A percentile compares a stretch with the other conserved stretches of the same genome.
Conservation (phyloP, 2,888 invertebrate genomes). For the Microchrysa polita region DNA sequence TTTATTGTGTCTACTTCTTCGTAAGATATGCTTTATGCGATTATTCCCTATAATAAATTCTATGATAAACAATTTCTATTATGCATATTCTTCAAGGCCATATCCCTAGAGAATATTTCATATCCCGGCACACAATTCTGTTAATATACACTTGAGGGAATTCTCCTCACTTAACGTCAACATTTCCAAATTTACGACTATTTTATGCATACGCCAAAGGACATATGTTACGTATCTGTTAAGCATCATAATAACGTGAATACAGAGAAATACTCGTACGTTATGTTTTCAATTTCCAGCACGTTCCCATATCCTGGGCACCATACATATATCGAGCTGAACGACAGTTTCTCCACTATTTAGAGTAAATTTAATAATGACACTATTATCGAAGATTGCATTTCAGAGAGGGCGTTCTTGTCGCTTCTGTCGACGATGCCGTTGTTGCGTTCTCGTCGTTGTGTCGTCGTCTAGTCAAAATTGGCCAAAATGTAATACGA, state of each 20-base stretch:
- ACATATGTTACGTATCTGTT: background rate
- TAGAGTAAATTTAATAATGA: constrained; percentile 24
- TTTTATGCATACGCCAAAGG: constrained; percentile 11
- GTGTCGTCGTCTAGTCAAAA: background rate
- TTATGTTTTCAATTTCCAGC: constrained; percentile 1
- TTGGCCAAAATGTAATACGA: background rate
- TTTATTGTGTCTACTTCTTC: too few relatives aligned
- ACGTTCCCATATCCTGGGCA: background rate
- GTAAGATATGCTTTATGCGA: too few relatives aligned
- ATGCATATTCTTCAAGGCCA: too few relatives aligned
- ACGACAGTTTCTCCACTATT: background rate
- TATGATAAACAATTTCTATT: too few relatives aligned
- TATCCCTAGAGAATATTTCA: too few relatives aligned
- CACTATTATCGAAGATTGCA: constrained; percentile 15
- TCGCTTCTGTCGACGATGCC: too few relatives aligned
- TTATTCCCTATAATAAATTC: too few relatives aligned
- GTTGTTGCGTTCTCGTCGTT: background rate
- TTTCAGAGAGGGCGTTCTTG: background rate
- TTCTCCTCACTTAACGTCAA: background rate
- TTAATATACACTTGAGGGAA: too few relatives aligned
- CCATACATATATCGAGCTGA: background rate
- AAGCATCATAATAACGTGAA: background rate
- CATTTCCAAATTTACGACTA: background rate
- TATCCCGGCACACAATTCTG: too few relatives aligned
- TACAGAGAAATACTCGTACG: background rate